Base-by-base conservation (phyloP, 2,888 invertebrate genomes). In the Philopedon plagiatum region DNA sequence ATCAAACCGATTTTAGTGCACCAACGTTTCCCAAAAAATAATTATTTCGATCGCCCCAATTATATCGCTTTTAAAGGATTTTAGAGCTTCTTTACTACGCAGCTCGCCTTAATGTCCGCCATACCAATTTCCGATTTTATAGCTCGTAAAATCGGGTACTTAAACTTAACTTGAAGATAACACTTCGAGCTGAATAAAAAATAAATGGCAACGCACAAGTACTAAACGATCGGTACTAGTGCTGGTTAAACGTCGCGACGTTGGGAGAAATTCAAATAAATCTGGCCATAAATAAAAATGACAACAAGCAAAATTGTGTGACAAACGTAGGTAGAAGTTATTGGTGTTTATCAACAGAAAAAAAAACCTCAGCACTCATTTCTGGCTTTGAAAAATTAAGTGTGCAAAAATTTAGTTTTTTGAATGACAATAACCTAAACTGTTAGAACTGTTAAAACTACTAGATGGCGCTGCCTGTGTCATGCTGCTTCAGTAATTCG, bases 101-200 rank as follows among this genome's bases (percentile, higher is more conserved):
- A 69, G 39, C 64, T 60, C 62, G 51, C 15, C 56, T 73, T 74
- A 71, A 74, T 66, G 70, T 65, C 57, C 57, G 62, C 57, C 60
- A 63, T 57, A 66, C 65, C 70, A 70, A 71, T 74, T 74, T 67
- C 54, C 74, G 63, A 74, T 74, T 74, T 74, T 74, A 74, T 74
- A 15, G 70, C 51, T 62, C 58, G 57, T 74, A 74, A 74, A 74
- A 74, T 69, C 74, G 66, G 13, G 32, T 60, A 62, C 66, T 74
- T 67, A 74, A 74, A 74, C 67, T 26, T 65, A 74, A 71, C 70
- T 62, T 57, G 62, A 23, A 66, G 74, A 74, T 74, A 74, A 57
- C 71, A 66, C 41, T 71, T 66, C 56, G 46, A 23, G 41, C 32
- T 61, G 46, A 67, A 71, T 66, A 73, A 74, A 74, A 70, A 74